Base-by-base conservation (phyloP, 1,140 invertebrate species). In the Pygmarrhopalites habei region DNA sequence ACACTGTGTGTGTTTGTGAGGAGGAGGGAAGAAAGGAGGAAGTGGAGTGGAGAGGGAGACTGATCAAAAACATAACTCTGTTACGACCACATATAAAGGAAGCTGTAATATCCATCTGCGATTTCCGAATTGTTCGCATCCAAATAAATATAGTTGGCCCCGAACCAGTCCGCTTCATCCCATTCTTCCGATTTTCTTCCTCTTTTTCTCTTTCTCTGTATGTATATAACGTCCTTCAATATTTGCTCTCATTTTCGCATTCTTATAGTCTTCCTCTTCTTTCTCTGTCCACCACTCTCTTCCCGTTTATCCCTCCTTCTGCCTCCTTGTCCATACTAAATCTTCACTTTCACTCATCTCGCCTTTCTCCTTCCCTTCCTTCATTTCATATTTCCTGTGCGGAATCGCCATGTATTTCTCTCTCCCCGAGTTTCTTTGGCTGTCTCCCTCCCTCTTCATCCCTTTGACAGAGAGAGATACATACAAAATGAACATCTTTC, bases 41-140 rank as follows among this genome's bases (percentile, higher is more conserved):
- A n/a, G n/a, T n/a, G n/a, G n/a, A n/a, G n/a, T n/a, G n/a, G n/a
- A n/a, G n/a, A n/a, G n/a, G n/a, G n/a, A n/a, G 49, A 62, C 53
- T 62, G 64, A 66, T 66, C 64, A 66, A 66, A 62, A 58, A 66
- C 64, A 62, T 66, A 66, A 66, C 60, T 62, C 60, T 58, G 64
- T 62, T 66, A 66, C 56, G 41, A 58, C 60, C 49, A 29, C 32
- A 66, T 53, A 62, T 66, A 66, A 66, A 66, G 59, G 64, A 58
- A 62, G 53, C 53, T 58, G 64, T 66, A 66, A 66, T 66, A 62
- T 66, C 60, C 64, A 58, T 62, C 59, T 61, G 59, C 41, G 44
- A 66, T 61, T 61, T 66, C 64, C 64, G 25, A 62, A 25, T 58
- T n/a, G 39, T 62, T 66, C 43, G 32, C 62, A 64, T 58, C 62